A percentile compares a stretch with the other conserved stretches of the same genome.
These are phyloP conservation scores for Gallinago undulata DNA, from an alignment of 2,113 vertebrate genomes.

Conservation along the genomic window DNA sequence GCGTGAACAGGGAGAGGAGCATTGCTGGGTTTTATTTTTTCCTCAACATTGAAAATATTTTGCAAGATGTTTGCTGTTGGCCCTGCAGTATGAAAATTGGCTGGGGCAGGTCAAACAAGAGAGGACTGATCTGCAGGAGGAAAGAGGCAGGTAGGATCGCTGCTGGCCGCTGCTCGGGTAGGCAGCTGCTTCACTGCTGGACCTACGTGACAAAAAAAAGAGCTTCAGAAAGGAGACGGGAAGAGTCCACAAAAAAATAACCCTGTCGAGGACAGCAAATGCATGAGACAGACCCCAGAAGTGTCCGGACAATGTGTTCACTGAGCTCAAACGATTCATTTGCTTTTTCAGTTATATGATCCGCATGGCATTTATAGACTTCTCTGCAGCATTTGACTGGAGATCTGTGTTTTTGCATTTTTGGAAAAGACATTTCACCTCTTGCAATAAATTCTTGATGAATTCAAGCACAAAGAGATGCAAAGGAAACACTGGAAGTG, in stretches of 20 bases:
- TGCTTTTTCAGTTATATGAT: background rate
- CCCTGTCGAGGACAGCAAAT: background rate
- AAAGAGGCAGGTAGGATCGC: background rate
- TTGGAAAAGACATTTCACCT: constrained; percentile 20
- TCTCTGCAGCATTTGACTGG: background rate
- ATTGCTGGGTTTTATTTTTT: background rate
- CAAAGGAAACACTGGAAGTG: constrained; percentile 11
- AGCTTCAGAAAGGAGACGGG: background rate
- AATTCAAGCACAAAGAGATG: background rate
- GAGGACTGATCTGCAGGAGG: background rate
- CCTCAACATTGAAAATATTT: background rate
- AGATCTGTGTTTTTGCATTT: background rate
- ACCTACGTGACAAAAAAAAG: background rate
- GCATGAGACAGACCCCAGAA: background rate
- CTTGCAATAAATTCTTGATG: background rate
- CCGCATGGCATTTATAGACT: background rate
- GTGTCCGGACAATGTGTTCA: background rate
- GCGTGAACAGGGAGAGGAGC: background rate
- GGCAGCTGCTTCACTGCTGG: background rate
- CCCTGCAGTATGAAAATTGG: background rate
- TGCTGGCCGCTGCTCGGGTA: rapidly evolving
- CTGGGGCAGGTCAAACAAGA: background rate
- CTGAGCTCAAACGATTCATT: background rate
- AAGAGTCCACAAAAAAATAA: background rate
- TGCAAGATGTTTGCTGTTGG: background rate